These are phyloP conservation scores for Octopus bimaculoides DNA, from an alignment of 1,140 invertebrate species.

Conservation along the genomic window DNA sequence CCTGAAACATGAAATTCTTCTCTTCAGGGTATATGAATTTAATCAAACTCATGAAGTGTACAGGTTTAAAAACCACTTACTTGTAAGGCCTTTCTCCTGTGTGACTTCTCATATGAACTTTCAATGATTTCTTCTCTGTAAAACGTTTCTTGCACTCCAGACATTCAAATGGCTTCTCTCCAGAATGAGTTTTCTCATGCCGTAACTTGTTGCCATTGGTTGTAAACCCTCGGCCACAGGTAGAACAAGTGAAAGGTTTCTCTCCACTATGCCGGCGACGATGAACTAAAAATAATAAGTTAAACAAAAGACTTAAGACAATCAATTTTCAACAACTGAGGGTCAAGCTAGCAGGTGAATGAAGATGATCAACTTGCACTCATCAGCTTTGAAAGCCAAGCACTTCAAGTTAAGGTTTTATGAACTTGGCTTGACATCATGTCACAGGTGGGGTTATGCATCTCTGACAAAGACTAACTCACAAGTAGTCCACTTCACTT, in stretches of 20 bases:
- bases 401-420: no score
- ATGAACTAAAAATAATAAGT: neutral
- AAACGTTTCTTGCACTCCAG: slow-evolving; percentile 18
- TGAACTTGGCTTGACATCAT: no score
- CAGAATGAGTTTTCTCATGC: slow-evolving; percentile 59
- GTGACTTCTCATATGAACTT: slow-evolving; percentile 50
- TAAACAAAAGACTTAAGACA: neutral
- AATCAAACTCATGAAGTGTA: neutral
- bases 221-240: slow-evolving; percentile 89
- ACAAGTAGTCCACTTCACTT: no score
- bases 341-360: no score
- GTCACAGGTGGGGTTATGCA: no score
- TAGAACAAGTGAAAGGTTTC: slow-evolving; percentile 91
- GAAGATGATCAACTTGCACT: no score
- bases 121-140: slow-evolving; percentile 53
- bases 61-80: slow-evolving; percentile 22
- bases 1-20: no score
- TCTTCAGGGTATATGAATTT: neutral
- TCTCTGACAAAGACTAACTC: no score
- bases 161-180: slow-evolving; percentile 22
- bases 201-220: slow-evolving; percentile 89
- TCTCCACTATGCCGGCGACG: slow-evolving; percentile 62
- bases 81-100: slow-evolving; percentile 51
- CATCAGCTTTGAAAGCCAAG: no score
- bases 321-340: no score